Evolutionary conservation across 35 echinoderm and acorn worm genomes (phyloP).

Genomic region (Anneissia japonica): DNA sequence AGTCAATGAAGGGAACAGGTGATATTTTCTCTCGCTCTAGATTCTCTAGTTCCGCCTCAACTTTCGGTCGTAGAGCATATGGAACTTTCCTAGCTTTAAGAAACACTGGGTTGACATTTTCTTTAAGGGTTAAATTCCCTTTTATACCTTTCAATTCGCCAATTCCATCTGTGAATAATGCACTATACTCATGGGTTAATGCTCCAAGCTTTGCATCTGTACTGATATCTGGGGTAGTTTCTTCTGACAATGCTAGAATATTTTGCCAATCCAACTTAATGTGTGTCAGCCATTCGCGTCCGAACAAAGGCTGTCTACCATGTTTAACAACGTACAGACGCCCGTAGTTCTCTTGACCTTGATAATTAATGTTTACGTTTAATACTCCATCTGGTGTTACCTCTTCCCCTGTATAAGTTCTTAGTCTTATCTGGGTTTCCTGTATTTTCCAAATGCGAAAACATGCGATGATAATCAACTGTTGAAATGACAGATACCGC

Average conservation of each 20-base stretch:
- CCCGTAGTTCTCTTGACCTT: neutral
- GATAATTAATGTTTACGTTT: neutral
- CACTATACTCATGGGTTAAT: too few species aligned
- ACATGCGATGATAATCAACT: too few species aligned
- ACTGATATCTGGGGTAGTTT: neutral
- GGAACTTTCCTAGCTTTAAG: neutral
- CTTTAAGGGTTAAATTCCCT: neutral
- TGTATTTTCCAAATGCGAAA: too few species aligned
- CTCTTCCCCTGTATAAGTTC: neutral
- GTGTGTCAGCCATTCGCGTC: conserved; percentile 13
- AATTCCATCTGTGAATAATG: conserved; percentile 14
- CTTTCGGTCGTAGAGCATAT: neutral
- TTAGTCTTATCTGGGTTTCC: too few species aligned
- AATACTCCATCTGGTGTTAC: neutral
- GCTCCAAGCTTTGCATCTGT: too few species aligned
- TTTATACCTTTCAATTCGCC: conserved; percentile 4
- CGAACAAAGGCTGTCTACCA: neutral
- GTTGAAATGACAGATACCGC: too few species aligned
- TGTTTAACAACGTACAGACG: neutral
- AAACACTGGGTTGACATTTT: neutral
- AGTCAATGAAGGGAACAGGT: neutral
- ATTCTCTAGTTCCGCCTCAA: conserved; percentile 2
- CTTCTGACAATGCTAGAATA: neutral
- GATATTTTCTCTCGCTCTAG: neutral
- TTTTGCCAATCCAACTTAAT: conserved; percentile 9